phyloP scores from a whole-genome alignment of 2,797 vertebrate species.

The Sitta carolinensis region DNA sequence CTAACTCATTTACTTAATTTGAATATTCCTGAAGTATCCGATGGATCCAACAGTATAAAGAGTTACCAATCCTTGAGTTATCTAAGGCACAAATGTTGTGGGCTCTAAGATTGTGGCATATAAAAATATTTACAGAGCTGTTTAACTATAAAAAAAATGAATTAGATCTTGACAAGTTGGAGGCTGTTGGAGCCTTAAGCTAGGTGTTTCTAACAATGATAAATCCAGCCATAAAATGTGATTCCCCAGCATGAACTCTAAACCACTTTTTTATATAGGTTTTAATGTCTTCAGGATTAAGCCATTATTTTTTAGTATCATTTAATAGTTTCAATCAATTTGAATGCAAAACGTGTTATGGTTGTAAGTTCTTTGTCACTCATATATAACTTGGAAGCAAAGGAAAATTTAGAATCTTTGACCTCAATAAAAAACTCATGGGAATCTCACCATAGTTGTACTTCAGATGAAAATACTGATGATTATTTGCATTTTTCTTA shows the following conservation, averaged over 20 bases:
- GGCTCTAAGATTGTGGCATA: not conserved
- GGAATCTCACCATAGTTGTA: not conserved
- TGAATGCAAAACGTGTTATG: not conserved
- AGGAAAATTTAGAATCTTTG: not conserved
- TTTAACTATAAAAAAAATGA: not conserved
- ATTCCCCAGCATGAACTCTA: not conserved
- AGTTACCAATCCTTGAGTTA: not conserved
- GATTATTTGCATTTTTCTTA: not conserved
- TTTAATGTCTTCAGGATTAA: not conserved
- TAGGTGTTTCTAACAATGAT: not conserved
- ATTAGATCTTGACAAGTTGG: not conserved
- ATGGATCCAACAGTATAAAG: not conserved
- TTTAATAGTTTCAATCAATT: not conserved
- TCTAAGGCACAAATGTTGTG: not conserved
- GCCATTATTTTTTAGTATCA: not conserved
- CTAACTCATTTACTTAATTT: not conserved
- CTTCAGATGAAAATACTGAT: not conserved
- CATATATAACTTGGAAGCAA: not conserved
- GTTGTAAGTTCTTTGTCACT: not conserved
- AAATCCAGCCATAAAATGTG: not conserved
- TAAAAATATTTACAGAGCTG: not conserved
- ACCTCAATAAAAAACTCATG: not conserved
- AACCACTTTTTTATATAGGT: not conserved
- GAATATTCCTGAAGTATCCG: not conserved
- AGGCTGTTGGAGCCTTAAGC: not conserved